Evolutionary conservation across 2,888 invertebrate species (phyloP), one percentile per base, ranked within the genome.

Genomic region (Papilio gigon): DNA sequence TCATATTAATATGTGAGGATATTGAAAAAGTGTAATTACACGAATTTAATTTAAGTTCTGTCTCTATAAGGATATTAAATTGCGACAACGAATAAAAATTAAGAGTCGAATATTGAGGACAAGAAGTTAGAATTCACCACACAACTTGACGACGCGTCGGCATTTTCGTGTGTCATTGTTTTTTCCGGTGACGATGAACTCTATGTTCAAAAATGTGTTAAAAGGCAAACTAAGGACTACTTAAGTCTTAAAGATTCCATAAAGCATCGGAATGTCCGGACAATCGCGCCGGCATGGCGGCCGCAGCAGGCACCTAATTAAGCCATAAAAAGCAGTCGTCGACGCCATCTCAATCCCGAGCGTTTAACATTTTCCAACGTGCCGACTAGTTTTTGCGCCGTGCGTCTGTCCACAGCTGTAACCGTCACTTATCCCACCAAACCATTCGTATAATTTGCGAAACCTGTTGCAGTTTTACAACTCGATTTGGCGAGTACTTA

Each of bases 321-420:
- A 64, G 68, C 68, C 68, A 68, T 68, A 68, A 64, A 68, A 68
- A 68, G 68, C 68, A 25, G 56, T 44, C 22, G 58, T 35, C 64
- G 59, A 50, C 64, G 56, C 37, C 58, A 47, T 47, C 40, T 68
- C 64, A 47, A 59, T 59, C 44, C 42, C 44, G 9, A 37, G 25
- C 44, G 22, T 30, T 56, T 40, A 33, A 53, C 53, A 44, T 56
- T 35, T 53, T 67, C 37, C 40, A 14, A 20, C 47, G 53, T 62
- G 35, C 25, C 22, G 58, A 27, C 59, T 22, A 50, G 25, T 67
- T 67, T 67, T 67, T 67, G 22, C 67, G 20, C n/a, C 53, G 53
- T 53, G 53, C 53, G 17, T 47, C 42, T 20, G 67, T 67, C 67
- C 33, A 56, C 53, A 56, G 42, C 30, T 42, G 58, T 67, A 67